Evolutionary conservation across 2,797 vertebrate species (phyloP), one percentile per base, ranked within the genome.

Genomic region (Mastacembelus armatus): DNA sequence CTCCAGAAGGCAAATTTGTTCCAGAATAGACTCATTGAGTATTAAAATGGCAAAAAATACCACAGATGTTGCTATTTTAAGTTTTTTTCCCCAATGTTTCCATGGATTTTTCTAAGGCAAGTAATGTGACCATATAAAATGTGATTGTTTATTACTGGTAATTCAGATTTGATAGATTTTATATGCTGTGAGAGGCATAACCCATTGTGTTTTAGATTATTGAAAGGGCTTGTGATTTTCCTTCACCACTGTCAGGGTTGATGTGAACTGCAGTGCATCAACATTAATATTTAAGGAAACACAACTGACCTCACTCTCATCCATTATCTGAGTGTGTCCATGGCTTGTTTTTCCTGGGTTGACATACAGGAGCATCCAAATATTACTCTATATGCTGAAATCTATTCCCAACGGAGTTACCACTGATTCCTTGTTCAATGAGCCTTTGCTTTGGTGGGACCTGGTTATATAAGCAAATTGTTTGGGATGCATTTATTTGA

Each of bases 231-330:
- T 86, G 80, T 81, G 79, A 86, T 85, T 86, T 85, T 84, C 84
- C 75, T 75, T 87, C 83, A 83, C 72, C 7, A 19, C 70, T 15
- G 86, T 87, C 83, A 83, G 68, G 55, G 71, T 72, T 65, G 78
- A 83, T 88, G 88, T 89, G 85, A 77, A 84, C 83, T 87, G 85
- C 72, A 36, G 79, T 86, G 81, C 81, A 78, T 85, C 87, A 77
- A 75, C 90, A 90, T 92, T 87, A 91, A 91, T 92, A 92, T 91
- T 91, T 91, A 85, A 91, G 73, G 73, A 83, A 32, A 42, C 10
- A 78, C 80, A 57, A 71, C 61, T 42, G 82, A 71, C 79, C 75
- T 89, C 72, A 54, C 74, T 49, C 66, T 88, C 88, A 89, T 91
- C 85, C 83, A 88, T 91, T 92, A 91, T 90, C 88, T 71, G 80